Conservation (phyloP, 2,888 invertebrate species). For the Campopleginae sp. region DNA sequence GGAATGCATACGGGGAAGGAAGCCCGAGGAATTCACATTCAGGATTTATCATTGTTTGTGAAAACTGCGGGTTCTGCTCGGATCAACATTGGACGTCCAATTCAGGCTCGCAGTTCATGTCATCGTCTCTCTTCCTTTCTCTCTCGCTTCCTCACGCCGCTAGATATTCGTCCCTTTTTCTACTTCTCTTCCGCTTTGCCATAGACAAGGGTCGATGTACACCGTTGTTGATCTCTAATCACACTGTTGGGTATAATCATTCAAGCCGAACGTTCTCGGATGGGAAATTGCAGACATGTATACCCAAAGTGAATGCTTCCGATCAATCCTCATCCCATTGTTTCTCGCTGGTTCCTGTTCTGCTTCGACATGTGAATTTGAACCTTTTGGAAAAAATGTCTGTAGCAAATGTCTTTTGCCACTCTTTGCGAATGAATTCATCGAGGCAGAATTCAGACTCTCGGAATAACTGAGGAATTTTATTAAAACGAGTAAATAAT, state of each 20-base stretch:
- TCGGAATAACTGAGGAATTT: background rate
- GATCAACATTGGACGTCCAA: conserved; percentile 45
- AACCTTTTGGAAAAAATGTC: conserved; percentile 8
- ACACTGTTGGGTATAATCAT: conserved; percentile 55
- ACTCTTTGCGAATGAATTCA: background rate
- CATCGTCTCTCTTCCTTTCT: background rate
- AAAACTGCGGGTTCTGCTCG: conserved; percentile 16
- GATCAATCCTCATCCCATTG: conserved; percentile 33
- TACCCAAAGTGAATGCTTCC: background rate
- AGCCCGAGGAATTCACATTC: conserved; percentile 19
- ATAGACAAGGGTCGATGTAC: conserved; percentile 25
- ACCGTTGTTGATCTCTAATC: conserved; percentile 47
- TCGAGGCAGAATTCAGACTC: background rate
- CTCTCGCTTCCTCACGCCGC: background rate
- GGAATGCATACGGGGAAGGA: background rate
- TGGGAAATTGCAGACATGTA: conserved; percentile 23
- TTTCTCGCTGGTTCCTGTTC: background rate
- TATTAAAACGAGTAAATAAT: background rate
- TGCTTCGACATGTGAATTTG: conserved; percentile 9
- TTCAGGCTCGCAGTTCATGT: conserved; percentile 38
- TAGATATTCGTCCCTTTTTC: conserved; percentile 33
- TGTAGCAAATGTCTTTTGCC: background rate
- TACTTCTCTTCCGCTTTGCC: conserved; percentile 36
- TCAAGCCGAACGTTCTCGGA: conserved; percentile 43
- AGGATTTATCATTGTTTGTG: conserved; percentile 20